phyloP scores from a whole-genome alignment of 2,888 invertebrate genomes.

The Deilephila porcellus region DNA sequence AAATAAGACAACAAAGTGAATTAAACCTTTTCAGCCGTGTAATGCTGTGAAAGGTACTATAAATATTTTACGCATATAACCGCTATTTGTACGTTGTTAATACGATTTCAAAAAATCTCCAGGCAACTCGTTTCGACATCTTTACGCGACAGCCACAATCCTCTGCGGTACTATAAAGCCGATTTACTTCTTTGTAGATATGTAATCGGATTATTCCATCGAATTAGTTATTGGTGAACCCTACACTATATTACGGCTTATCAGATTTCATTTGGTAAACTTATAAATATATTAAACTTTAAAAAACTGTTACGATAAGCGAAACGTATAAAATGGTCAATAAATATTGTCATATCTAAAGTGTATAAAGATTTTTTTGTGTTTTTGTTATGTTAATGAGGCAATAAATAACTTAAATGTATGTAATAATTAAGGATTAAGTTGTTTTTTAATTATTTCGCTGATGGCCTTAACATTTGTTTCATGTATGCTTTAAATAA shows the following conservation, averaged over 20 bases:
- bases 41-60: not conserved
- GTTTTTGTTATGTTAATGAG: not conserved
- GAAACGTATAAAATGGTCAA: slow-evolving; percentile 9
- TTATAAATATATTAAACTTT: slow-evolving; percentile 16
- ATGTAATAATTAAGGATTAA: not conserved
- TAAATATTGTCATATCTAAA: slow-evolving; percentile 4
- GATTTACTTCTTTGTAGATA: slow-evolving; percentile 53
- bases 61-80: slow-evolving; percentile 1
- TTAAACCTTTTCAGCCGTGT: not conserved
- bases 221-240: slow-evolving; percentile 51
- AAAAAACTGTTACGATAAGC: slow-evolving; percentile 14
- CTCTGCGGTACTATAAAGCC: slow-evolving; percentile 7
- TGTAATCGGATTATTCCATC: slow-evolving; percentile 67
- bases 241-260: slow-evolving; percentile 19
- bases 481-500: no score
- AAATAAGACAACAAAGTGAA: not conserved
- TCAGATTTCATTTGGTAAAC: slow-evolving; percentile 11
- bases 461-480: not conserved
- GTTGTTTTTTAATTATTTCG: not conserved
- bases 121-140: not conserved
- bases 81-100: slow-evolving; percentile 9
- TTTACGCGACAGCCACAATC: slow-evolving; percentile 3
- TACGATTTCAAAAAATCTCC: not conserved
- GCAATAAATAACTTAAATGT: not conserved
- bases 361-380: not conserved